Percentiles rank a stretch among this genome's conserved stretches.
These are phyloP conservation scores for Eupithecia abbreviata DNA, from an alignment of 2,888 invertebrate species.

Conservation along the genomic window DNA sequence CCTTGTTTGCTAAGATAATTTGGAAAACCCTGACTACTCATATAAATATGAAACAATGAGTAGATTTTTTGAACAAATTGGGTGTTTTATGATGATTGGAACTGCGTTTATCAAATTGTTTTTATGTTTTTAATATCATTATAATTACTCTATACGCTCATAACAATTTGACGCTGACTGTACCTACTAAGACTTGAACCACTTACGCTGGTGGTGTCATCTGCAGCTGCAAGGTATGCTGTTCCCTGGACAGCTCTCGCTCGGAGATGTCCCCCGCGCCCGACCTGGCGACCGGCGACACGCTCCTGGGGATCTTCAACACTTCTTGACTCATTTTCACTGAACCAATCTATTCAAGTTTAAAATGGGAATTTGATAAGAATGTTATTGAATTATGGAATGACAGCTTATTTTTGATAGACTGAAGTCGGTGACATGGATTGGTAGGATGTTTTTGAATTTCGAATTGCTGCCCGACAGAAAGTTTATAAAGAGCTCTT, in stretches of 20 bases:
- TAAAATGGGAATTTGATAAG: slow-evolving; percentile 17
- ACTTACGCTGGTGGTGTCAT: slow-evolving; percentile 71
- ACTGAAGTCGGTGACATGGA: slow-evolving; percentile 42
- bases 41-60: too few species aligned
- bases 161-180: too few species aligned
- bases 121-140: too few species aligned
- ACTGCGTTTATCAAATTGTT: too few species aligned
- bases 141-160: too few species aligned
- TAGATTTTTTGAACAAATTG: too few species aligned
- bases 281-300: slow-evolving; percentile 66
- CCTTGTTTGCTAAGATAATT: too few species aligned
- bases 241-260: slow-evolving; percentile 68
- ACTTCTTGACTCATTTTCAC: slow-evolving; percentile 64
- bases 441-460: slow-evolving; percentile 39
- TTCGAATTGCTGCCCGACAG: slow-evolving; percentile 11
- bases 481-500: background rate
- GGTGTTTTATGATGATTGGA: too few species aligned
- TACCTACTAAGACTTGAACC: too few species aligned
- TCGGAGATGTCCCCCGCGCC: slow-evolving; percentile 78
- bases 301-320: slow-evolving; percentile 65
- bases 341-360: background rate
- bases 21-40: too few species aligned
- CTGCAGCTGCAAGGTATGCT: slow-evolving; percentile 65
- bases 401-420: slow-evolving; percentile 36
- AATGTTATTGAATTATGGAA: slow-evolving; percentile 10